These are phyloP conservation scores for Orcinus orca DNA, from an alignment of 2,113 vertebrate species.

Conservation along the genomic window DNA sequence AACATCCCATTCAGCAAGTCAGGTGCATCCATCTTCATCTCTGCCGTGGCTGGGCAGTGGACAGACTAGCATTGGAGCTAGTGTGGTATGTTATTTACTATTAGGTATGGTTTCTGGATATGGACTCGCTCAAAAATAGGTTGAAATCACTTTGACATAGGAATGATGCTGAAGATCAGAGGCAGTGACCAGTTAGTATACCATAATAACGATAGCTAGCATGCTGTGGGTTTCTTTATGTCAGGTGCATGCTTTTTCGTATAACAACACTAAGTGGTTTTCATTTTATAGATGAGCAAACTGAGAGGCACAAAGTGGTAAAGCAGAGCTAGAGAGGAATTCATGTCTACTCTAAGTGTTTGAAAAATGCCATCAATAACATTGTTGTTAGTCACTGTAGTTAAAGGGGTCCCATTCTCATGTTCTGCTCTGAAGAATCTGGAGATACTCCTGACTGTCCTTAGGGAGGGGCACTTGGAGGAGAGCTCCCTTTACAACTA, in stretches of 20 bases:
- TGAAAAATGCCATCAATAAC: neutral
- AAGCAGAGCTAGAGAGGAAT: neutral
- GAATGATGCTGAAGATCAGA: neutral
- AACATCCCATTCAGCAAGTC: conserved; percentile 85
- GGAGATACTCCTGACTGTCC: neutral
- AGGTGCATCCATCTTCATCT: conserved; percentile 90
- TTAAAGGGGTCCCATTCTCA: neutral
- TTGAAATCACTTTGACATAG: neutral
- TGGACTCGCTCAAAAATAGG: neutral
- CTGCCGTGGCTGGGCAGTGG: conserved; percentile 98
- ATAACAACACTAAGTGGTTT: neutral
- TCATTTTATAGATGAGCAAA: neutral
- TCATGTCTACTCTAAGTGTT: neutral
- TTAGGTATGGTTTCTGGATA: neutral
- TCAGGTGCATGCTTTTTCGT: neutral
- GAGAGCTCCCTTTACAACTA: neutral
- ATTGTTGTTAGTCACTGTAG: neutral
- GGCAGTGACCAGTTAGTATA: neutral
- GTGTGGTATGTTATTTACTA: conserved; percentile 86
- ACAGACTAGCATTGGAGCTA: conserved; percentile 96
- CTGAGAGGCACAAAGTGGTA: neutral
- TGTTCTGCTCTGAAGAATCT: neutral
- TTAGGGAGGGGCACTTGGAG: neutral
- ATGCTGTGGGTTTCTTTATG: neutral
- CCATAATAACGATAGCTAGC: neutral